These are phyloP conservation scores for Gordius sp. DNA, from an alignment of 2,888 invertebrate species.

Conservation along the genomic window DNA sequence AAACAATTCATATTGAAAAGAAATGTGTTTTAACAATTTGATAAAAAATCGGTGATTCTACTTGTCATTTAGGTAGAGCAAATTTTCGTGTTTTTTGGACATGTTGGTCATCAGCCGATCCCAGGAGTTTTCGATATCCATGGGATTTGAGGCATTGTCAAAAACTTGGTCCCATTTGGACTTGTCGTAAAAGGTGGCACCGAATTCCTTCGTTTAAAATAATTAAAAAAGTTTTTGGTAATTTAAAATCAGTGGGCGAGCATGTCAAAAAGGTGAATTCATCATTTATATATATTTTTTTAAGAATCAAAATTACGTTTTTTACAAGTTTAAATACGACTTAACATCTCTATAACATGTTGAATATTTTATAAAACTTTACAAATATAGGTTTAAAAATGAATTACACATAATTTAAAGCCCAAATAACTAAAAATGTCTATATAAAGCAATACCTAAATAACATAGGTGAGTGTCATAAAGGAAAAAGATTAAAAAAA, in stretches of 20 bases:
- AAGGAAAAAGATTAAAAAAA: too few relatives aligned
- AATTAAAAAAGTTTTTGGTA: not conserved
- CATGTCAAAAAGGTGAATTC: not conserved
- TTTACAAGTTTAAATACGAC: not conserved
- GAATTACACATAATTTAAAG: too few relatives aligned
- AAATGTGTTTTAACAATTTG: too few relatives aligned
- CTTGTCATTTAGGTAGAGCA: not conserved
- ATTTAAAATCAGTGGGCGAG: not conserved
- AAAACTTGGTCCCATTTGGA: not conserved
- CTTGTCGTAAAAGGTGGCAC: slow-evolving; percentile 9
- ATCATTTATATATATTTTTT: not conserved
- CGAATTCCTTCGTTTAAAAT: slow-evolving; percentile 5
- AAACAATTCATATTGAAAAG: too few relatives aligned
- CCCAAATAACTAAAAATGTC: too few relatives aligned
- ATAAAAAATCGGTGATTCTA: not conserved
- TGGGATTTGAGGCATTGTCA: not conserved
- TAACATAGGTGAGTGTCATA: too few relatives aligned
- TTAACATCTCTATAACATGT: too few relatives aligned
- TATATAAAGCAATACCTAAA: too few relatives aligned
- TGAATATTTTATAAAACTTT: too few relatives aligned
- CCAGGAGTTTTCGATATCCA: slow-evolving; percentile 11
- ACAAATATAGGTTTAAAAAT: too few relatives aligned
- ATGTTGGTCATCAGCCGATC: not conserved
- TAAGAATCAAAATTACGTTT: not conserved
- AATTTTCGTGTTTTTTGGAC: not conserved